Base-by-base conservation (phyloP, 2,797 vertebrate species). In the Sebastiscus albofasciatus region DNA sequence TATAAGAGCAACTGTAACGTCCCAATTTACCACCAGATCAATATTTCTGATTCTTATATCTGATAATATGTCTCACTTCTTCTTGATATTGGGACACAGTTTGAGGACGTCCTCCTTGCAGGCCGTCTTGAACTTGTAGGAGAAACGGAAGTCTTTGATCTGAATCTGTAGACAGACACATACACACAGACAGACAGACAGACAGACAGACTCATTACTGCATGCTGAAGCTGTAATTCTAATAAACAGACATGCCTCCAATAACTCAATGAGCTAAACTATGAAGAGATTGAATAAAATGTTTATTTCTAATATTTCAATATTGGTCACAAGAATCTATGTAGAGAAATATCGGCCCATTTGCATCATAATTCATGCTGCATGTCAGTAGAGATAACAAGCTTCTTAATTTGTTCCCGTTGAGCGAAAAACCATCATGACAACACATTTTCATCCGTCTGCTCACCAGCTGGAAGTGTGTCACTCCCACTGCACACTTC, bases 101-200 rank as follows among this genome's bases (percentile, higher is more conserved):
- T 99, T 99, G 88, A 99, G 95, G 58, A 99, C 98, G 5, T 99
- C 98, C 77, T 99, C 98, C 90, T 99, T 99, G 93, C 98, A 99
- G 65, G 98, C 98, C 80, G 98, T 99, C 95, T 99, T 99, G 87
- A 99, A 99, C 91, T 99, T 99, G 94, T 99, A 99, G 1, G 98
- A 99, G 91, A 99, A 99, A 18, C 98, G 95, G 81, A 99, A 99
- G 89, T 99, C 98, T 94, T 99, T 99, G 95, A 99, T 98, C 86
- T 99, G 98, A 77, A 99, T 95, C 98, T 99, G 88, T 20, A 39
- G 22, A 72, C 7, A 20, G 8, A 64, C 1, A 71, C 13, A n/a
- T n/a, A n/a, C n/a, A n/a, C 24, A 24, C 24, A 24, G 24, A 24
- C 24, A 24, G 24, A 24, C 24, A 24, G 24, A 24, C 24, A 24